Conservation (phyloP, 2,797 vertebrate genomes). For the Neomorphus geoffroyi region DNA sequence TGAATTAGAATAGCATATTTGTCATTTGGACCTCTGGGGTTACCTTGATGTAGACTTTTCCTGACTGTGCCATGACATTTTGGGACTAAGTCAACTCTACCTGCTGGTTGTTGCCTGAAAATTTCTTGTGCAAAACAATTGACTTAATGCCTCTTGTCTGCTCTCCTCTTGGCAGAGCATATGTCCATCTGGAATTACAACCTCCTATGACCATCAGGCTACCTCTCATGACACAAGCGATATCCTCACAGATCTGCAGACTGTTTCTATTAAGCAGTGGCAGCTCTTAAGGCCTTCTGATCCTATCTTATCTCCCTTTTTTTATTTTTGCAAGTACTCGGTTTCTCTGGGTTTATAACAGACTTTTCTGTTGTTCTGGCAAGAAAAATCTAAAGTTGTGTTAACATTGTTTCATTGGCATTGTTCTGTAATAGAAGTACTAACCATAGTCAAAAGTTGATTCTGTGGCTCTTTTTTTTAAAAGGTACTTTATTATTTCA, state of each 20-base stretch:
- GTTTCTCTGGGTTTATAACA: background rate
- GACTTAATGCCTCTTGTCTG: slow-evolving; percentile 65
- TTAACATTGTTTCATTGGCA: background rate
- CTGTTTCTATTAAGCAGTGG: background rate
- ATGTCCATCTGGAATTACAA: slow-evolving; percentile 65
- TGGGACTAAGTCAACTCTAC: slow-evolving; percentile 43
- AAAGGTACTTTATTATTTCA: background rate
- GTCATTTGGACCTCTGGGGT: background rate
- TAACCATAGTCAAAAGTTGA: background rate
- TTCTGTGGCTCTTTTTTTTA: background rate
- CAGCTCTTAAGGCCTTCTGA: background rate
- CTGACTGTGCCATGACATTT: background rate
- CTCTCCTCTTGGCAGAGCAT: slow-evolving; percentile 52
- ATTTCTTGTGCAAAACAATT: slow-evolving; percentile 58
- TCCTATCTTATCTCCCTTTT: background rate
- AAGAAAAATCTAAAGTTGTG: background rate
- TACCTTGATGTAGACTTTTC: background rate
- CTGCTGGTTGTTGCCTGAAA: slow-evolving; percentile 50
- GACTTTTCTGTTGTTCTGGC: background rate
- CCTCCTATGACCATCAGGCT: slow-evolving; percentile 38
- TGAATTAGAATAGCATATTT: background rate
- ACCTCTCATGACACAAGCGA: slow-evolving; percentile 10
- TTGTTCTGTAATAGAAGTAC: background rate
- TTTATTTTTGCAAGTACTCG: background rate
- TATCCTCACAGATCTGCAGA: background rate